Evolutionary conservation across 2,888 invertebrate genomes (phyloP), one percentile per base, ranked within the genome.

Genomic region (Notocelia uddmanniana): DNA sequence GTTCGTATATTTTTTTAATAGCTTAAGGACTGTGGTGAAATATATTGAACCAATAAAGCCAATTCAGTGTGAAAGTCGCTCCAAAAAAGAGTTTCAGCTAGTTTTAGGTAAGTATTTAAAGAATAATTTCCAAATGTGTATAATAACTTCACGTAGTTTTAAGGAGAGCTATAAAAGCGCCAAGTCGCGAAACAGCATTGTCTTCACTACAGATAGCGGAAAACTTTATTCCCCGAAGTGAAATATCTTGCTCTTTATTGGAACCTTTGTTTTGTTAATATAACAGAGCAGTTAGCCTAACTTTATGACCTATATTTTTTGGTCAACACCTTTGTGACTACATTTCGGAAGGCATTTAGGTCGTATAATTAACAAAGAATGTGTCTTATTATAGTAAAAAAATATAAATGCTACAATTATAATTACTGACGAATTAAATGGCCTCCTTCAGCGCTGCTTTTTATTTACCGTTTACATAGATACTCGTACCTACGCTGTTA

Each of bases 101-200:
- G n/a, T n/a, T n/a, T 37, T 31, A 31, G 31, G 6, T 37, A 13
- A 13, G 37, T 37, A 37, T 37, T 13, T 13, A 6, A 45, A 45
- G 6, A 55, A 23, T n/a, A 55, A 55, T 15, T 26, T n/a, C 15
- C 15, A 23, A 55, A 41, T 45, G 81, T 78, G 41, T 55, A 18
- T 18, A 18, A n/a, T n/a, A n/a, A n/a, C 23, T 37, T 31, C 23
- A 19, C 37, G 55, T 37, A 23, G 26, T 45, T 31, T 67, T 45
- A 66, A 55, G 41, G 19, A 31, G 23, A 54, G 50, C 59, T 31
- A 69, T 62, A 69, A 50, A 63, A 69, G 55, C 41, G 21, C 19
- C 31, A 48, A 37, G 31, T n/a, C 45, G 52, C 34, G 52, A 15
- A 48, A 52, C 31, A 54, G 37, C 37, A 62, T 69, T 69, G 54